Percentiles rank a stretch among this genome's conserved stretches.
Evolutionary conservation across 2,113 vertebrate genomes (phyloP).

Genomic region (Tenrec ecaudatus): DNA sequence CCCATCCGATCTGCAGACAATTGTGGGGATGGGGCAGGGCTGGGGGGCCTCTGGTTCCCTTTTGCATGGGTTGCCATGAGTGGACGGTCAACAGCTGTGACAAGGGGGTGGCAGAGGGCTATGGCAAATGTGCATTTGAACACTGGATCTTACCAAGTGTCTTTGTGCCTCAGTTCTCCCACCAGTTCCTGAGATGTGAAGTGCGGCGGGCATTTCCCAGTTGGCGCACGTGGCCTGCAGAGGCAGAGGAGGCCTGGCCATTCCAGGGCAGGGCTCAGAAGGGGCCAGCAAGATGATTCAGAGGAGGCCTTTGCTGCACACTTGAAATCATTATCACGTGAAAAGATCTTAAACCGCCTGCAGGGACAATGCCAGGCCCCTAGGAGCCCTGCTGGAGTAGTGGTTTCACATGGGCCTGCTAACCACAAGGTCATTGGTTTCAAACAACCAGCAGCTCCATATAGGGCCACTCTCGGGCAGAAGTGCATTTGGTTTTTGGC

Average conservation of each 20-base stretch:
- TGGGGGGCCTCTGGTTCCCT: neutral
- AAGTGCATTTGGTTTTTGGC: no score
- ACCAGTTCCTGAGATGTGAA: neutral
- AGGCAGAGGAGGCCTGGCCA: neutral
- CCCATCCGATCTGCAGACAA: neutral
- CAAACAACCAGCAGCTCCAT: no score
- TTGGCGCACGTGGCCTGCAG: neutral
- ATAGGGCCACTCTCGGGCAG: no score
- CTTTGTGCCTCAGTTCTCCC: neutral
- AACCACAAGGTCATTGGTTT: no score
- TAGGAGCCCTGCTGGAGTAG: neutral
- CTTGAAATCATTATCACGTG: neutral
- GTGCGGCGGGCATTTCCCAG: accelerated
- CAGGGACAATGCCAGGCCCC: neutral
- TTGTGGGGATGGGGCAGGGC: neutral
- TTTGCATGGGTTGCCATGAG: neutral
- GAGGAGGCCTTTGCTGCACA: neutral
- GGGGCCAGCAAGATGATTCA: neutral
- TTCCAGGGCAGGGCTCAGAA: neutral
- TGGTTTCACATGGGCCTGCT: no score
- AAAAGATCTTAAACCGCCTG: neutral
- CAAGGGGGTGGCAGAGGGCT: neutral
- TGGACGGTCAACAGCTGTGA: neutral
- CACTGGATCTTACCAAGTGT: no score
- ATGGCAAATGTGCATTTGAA: neutral